These are phyloP conservation scores for Acanthosoma haemorrhoidale DNA, from an alignment of 2,888 invertebrate genomes.

Conservation along the genomic window DNA sequence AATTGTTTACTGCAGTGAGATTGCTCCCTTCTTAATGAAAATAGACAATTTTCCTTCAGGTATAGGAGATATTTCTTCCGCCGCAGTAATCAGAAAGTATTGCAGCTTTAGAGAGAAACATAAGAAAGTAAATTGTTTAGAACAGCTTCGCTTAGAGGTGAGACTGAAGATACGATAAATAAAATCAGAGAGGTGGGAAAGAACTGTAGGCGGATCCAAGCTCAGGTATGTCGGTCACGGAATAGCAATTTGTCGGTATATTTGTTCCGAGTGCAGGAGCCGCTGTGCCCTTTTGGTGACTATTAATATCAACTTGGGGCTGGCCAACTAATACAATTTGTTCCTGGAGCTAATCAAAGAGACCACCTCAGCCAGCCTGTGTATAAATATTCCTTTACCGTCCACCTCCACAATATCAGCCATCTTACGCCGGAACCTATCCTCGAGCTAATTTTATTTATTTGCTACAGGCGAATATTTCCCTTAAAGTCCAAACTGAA, in stretches of 20 bases:
- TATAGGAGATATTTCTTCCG: too few relatives aligned
- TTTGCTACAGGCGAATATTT: too few relatives aligned
- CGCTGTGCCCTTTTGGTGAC: background rate
- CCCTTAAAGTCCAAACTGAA: too few relatives aligned
- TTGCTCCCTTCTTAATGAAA: too few relatives aligned
- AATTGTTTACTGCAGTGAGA: too few relatives aligned
- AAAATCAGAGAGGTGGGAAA: too few relatives aligned
- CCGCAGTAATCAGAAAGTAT: too few relatives aligned
- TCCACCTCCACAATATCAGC: background rate
- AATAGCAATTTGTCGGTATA: background rate
- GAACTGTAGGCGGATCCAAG: background rate
- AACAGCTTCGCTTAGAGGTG: too few relatives aligned
- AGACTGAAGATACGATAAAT: background rate
- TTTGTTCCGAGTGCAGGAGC: background rate
- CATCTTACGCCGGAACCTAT: background rate
- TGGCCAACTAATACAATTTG: background rate
- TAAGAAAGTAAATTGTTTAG: too few relatives aligned
- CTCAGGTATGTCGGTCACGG: conserved; percentile 2
- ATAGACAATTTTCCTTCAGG: too few relatives aligned
- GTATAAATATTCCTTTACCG: background rate
- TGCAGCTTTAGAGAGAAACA: too few relatives aligned
- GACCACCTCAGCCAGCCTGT: background rate
- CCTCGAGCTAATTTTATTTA: too few relatives aligned
- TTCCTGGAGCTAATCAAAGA: conserved; percentile 12
- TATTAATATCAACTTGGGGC: background rate